These are phyloP conservation scores for Indri indri DNA, from an alignment of 2,113 vertebrate genomes.

Conservation along the genomic window DNA sequence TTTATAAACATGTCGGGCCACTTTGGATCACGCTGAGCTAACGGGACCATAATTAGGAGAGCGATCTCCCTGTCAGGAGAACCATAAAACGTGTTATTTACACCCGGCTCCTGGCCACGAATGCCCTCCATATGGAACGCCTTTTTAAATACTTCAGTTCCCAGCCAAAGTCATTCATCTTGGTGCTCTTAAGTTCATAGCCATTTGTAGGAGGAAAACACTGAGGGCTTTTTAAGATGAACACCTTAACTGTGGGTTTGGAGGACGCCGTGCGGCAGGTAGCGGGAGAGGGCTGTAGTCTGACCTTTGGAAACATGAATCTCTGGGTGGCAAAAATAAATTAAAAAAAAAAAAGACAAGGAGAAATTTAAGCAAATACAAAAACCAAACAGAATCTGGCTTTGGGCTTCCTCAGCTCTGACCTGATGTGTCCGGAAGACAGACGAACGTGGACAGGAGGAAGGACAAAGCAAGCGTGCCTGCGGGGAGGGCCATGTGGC, in stretches of 20 bases:
- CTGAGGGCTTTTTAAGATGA: not conserved
- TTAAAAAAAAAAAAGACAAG: not conserved
- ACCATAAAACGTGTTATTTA: slow-evolving; percentile 73
- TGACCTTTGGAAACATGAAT: not conserved
- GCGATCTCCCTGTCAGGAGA: not conserved
- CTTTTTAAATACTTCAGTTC: slow-evolving; percentile 63
- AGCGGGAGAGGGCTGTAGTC: fast-evolving
- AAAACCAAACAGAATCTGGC: not conserved
- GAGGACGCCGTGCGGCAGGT: not conserved
- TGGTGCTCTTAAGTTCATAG: slow-evolving; percentile 59
- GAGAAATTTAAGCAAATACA: not conserved
- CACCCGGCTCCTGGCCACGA: slow-evolving; percentile 15
- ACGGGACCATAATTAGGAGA: not conserved
- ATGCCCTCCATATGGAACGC: slow-evolving; percentile 58
- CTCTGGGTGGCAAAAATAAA: not conserved
- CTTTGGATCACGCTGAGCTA: not conserved
- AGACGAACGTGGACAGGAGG: not conserved
- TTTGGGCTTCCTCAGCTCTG: not conserved
- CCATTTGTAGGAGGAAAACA: not conserved
- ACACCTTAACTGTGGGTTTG: not conserved
- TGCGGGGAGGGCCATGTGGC: not conserved
- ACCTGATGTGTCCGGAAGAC: not conserved
- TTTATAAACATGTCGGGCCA: not conserved
- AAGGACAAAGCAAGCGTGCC: fast-evolving
- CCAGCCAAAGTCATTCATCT: slow-evolving; percentile 70